phyloP scores from a whole-genome alignment of 1,140 invertebrate species.

The Heliconius melpomene region DNA sequence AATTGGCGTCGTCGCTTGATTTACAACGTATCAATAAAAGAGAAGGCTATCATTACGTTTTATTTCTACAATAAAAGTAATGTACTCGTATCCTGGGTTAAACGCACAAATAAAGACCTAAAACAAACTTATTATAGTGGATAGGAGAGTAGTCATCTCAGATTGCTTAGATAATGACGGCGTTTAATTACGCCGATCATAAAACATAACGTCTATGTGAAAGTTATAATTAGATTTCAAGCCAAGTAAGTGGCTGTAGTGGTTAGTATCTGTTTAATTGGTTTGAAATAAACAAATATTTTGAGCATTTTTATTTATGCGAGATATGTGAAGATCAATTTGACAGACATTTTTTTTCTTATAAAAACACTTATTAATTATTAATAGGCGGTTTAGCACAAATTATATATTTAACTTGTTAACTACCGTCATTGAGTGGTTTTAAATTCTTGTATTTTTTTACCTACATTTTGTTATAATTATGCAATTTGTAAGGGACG shows the following conservation, averaged over 20 bases:
- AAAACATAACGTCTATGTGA: not conserved
- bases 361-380: no score
- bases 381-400: no score
- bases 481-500: not conserved
- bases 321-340: no score
- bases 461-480: not conserved
- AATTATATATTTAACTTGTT: no score
- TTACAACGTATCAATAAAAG: slow-evolving; percentile 79
- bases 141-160: slow-evolving; percentile 11
- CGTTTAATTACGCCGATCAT: slow-evolving; percentile 9
- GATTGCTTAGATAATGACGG: slow-evolving; percentile 1
- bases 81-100: slow-evolving; percentile 48
- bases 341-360: no score
- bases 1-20: slow-evolving; percentile 75
- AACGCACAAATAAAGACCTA: slow-evolving; percentile 39
- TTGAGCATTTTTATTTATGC: not conserved
- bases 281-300: not conserved
- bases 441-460: no score
- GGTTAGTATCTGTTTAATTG: not conserved
- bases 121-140: slow-evolving; percentile 32
- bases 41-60: slow-evolving; percentile 76
- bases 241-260: not conserved
- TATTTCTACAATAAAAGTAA: slow-evolving; percentile 77
- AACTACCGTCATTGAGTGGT: no score
- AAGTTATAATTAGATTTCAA: slow-evolving; percentile 13